These are phyloP conservation scores for Amblyjoppa fuscipennis DNA, from an alignment of 2,888 invertebrate genomes.

Conservation along the genomic window DNA sequence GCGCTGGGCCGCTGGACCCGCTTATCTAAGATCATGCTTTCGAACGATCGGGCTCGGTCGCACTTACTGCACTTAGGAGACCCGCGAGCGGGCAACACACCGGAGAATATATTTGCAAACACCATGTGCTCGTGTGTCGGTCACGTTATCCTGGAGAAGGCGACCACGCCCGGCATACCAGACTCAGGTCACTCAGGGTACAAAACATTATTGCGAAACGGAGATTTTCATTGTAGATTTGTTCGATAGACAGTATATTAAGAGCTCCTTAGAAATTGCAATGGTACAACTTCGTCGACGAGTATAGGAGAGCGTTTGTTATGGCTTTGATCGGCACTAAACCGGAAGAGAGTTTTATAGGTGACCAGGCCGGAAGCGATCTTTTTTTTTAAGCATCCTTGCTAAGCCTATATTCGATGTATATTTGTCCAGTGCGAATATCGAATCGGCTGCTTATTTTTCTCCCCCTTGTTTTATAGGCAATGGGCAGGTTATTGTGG, in stretches of 20 bases:
- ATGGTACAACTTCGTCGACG: neutral
- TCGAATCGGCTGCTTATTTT: too few relatives aligned
- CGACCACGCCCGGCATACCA: conserved; percentile 82
- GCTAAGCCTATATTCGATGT: too few relatives aligned
- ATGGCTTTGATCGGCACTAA: conserved; percentile 42
- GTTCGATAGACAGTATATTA: neutral
- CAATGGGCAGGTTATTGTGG: too few relatives aligned
- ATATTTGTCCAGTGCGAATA: too few relatives aligned
- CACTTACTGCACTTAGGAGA: conserved; percentile 51
- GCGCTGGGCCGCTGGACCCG: conserved; percentile 35
- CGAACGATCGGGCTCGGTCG: conserved; percentile 64
- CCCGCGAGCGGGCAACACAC: conserved; percentile 17
- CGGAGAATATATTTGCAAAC: conserved; percentile 29
- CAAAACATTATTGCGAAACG: conserved; percentile 72
- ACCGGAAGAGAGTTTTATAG: conserved; percentile 1
- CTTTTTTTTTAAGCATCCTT: too few relatives aligned
- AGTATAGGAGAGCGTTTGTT: conserved; percentile 59
- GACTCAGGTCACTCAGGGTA: conserved; percentile 65
- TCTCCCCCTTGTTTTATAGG: too few relatives aligned
- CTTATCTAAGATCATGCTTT: conserved; percentile 80
- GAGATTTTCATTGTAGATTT: conserved; percentile 72
- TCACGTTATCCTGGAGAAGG: conserved; percentile 64
- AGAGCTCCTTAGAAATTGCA: neutral
- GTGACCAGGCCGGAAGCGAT: too few relatives aligned
- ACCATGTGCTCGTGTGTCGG: conserved; percentile 45